Evolutionary conservation across 1,140 invertebrate genomes (phyloP).

Genomic region (Tetranychus cinnabarinus): DNA sequence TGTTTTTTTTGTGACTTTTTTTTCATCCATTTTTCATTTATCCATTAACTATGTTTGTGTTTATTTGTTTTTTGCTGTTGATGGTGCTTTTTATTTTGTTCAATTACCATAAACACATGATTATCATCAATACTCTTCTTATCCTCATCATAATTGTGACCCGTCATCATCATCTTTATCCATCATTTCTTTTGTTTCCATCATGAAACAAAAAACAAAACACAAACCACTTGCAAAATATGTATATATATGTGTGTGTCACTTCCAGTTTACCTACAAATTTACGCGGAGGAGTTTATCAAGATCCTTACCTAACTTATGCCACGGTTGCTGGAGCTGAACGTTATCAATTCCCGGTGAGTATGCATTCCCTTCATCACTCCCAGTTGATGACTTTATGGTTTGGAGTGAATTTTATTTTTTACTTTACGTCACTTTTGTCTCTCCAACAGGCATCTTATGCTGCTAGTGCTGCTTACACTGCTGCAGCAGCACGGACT

Average conservation of each 20-base stretch:
- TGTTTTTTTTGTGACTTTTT: no score
- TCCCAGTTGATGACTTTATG: not conserved
- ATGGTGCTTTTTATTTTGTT: no score
- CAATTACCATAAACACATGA: no score
- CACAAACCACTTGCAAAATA: not conserved
- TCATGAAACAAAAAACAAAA: no score
- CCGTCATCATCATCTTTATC: no score
- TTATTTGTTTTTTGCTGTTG: no score
- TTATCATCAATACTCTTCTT: no score
- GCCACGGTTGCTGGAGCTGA: constrained; percentile 56
- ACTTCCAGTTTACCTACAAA: not conserved
- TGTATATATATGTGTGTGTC: not conserved
- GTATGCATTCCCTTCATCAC: constrained; percentile 9
- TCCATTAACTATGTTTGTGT: no score
- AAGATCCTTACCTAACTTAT: constrained; percentile 69
- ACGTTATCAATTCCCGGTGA: constrained; percentile 72
- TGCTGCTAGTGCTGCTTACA: constrained; percentile 42
- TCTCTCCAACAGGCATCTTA: constrained; percentile 21
- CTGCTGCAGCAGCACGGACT: constrained; percentile 51
- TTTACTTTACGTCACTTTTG: constrained; percentile 27
- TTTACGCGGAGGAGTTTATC: constrained; percentile 37
- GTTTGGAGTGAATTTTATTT: not conserved
- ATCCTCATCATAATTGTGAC: no score
- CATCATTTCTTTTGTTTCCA: no score
- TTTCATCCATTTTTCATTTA: no score